Evolutionary conservation across 2,113 vertebrate genomes (phyloP).

Genomic region (Taxidea taxus): DNA sequence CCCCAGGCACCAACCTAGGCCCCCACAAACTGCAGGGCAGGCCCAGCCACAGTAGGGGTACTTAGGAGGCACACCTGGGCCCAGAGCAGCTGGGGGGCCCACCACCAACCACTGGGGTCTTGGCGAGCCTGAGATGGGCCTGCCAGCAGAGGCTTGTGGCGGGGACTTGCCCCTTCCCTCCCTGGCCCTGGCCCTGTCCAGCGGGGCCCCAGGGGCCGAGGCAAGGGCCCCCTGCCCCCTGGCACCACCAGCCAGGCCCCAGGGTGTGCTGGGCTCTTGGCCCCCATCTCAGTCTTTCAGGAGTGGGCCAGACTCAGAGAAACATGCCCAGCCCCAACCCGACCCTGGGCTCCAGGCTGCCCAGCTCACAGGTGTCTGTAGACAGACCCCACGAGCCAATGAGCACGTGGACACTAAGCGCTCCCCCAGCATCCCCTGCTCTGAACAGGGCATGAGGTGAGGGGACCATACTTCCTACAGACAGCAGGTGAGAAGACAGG

Average conservation of each 20-base stretch:
- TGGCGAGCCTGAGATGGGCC: not conserved
- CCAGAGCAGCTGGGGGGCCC: not conserved
- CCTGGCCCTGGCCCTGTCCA: not conserved
- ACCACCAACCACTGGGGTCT: not conserved
- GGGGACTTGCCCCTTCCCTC: not conserved
- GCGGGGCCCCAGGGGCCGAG: no score
- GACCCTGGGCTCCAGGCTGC: not conserved
- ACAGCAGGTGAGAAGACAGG: fast-evolving
- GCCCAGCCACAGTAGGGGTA: no score
- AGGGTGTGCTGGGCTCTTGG: not conserved
- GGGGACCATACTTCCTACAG: not conserved
- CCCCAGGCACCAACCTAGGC: not conserved
- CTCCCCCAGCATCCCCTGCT: not conserved
- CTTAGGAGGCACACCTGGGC: not conserved
- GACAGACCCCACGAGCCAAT: no score
- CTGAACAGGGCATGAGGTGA: not conserved
- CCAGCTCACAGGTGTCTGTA: fast-evolving
- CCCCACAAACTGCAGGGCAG: not conserved
- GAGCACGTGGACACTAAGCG: fast-evolving
- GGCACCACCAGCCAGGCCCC: not conserved
- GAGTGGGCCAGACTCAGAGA: not conserved
- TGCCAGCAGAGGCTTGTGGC: no score
- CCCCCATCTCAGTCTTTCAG: no score
- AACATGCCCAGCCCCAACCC: not conserved
- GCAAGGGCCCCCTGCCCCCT: fast-evolving